Base-by-base conservation (phyloP, 2,797 vertebrate species). In the Hipposideros larvatus region DNA sequence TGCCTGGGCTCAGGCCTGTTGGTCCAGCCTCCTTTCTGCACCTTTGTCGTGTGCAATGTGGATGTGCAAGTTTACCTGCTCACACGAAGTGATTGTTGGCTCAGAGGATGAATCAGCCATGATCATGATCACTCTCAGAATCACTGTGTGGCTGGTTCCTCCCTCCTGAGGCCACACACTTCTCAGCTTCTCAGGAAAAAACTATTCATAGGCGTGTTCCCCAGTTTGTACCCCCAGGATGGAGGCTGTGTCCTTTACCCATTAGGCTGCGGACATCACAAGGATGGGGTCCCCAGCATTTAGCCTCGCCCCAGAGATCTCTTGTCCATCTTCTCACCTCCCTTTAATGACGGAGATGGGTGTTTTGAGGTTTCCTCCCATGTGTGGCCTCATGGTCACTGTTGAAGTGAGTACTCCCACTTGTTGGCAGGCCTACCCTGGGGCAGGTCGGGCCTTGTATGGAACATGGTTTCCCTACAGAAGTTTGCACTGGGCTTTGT, bases 181-280 rank as follows among this genome's bases (percentile, higher is more conserved):
- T 73, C 70, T 65, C 83, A 53, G 41, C 63, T 92, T 97, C 83
- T 90, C 91, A 88, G 85, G 11, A 61, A 71, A 73, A 73, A 87
- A 31, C 5, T 22, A 92, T 46, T 79, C 77, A 28, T 9, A 4
- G 4, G 10, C 0, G 0, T 41, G 22, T 26, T 77, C 66, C 63
- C 43, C 46, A 66, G 53, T 43, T 59, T 51, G 55, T 11, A 28
- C 11, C 21, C 21, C 21, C 53, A 53, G 65, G n/a, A 88, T 48
- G 48, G 24, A 68, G 59, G n/a, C 15, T 19, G 1, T 19, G 5
- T 43, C 61, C n/a, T 80, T 34, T 57, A 31, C 28, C 43, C 41
- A 15, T 63, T 19, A 61, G n/a, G 10, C 14, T 26, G 18, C 9
- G 15, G 21, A 13, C 9, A 26, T 83, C 41, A 0, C 6, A 2